Evolutionary conservation across 2,113 vertebrate species (phyloP).

Genomic region (Boleophthalmus pectinirostris): DNA sequence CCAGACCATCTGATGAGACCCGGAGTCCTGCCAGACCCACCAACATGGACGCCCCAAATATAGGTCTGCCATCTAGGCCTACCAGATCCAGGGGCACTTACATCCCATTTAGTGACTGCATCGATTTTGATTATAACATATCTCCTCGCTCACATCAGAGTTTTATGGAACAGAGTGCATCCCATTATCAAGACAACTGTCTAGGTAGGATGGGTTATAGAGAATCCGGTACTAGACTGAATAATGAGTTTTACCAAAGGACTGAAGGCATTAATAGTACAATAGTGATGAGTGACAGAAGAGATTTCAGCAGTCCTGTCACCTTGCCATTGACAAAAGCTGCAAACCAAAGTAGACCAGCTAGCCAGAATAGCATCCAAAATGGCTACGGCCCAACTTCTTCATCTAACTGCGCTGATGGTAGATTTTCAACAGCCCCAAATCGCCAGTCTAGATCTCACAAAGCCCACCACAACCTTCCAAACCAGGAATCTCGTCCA

Average conservation of each 20-base stretch:
- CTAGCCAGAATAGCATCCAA: conserved; percentile 78
- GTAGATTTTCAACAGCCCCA: conserved; percentile 69
- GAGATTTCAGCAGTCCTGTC: conserved; percentile 69
- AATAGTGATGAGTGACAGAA: conserved; percentile 74
- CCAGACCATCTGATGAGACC: conserved; percentile 59
- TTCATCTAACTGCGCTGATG: conserved; percentile 36
- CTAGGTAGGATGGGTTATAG: conserved; percentile 64
- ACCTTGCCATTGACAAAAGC: conserved; percentile 69
- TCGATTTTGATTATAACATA: conserved; percentile 84
- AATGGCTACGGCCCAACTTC: conserved; percentile 74
- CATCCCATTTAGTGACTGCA: conserved; percentile 88
- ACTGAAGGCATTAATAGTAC: conserved; percentile 76
- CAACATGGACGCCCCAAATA: conserved; percentile 83
- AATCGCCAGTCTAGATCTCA: conserved; percentile 60
- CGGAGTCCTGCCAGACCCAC: conserved; percentile 73
- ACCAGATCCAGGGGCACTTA: conserved; percentile 84
- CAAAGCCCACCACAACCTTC: conserved; percentile 68
- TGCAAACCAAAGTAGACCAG: conserved; percentile 70
- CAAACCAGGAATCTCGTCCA: conserved; percentile 50
- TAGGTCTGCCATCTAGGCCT: conserved; percentile 92
- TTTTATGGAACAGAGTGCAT: conserved; percentile 77
- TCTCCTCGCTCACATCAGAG: conserved; percentile 79
- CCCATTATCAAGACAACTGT: conserved; percentile 73
- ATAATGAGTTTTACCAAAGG: conserved; percentile 74
- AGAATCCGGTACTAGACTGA: conserved; percentile 74